A percentile compares a stretch with the other conserved stretches of the same genome.
phyloP scores from a whole-genome alignment of 2,113 vertebrate species.

The Taurulus bubalis region DNA sequence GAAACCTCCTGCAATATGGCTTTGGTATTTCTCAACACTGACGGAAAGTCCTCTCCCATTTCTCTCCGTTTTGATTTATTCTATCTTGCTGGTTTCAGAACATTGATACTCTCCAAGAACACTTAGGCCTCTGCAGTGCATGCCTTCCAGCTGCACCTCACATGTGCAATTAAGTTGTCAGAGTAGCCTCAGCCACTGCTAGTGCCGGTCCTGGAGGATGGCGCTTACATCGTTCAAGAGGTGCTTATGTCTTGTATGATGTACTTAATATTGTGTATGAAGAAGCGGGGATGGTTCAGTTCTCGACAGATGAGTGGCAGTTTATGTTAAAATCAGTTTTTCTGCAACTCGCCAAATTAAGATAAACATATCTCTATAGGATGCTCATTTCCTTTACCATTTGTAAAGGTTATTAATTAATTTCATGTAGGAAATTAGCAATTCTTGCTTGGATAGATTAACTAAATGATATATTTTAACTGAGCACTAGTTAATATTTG shows the following conservation, averaged over 20 bases:
- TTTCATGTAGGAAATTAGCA: not conserved
- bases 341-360: slow-evolving; percentile 27
- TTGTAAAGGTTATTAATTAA: not conserved
- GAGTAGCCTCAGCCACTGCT: slow-evolving; percentile 59
- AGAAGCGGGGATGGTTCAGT: slow-evolving; percentile 23
- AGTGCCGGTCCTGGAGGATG: slow-evolving; percentile 50
- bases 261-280: slow-evolving; percentile 47
- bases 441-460: slow-evolving; percentile 4
- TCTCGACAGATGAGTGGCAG: slow-evolving; percentile 31
- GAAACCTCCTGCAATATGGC: slow-evolving; percentile 55
- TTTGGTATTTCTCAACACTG: slow-evolving; percentile 69
- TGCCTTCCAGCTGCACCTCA: slow-evolving; percentile 72
- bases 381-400: not conserved
- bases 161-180: slow-evolving; percentile 75
- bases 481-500: not conserved
- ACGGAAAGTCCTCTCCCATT: slow-evolving; percentile 65
- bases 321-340: slow-evolving; percentile 29
- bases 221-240: slow-evolving; percentile 52
- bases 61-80: slow-evolving; percentile 71
- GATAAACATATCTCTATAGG: not conserved
- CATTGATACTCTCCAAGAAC: slow-evolving; percentile 63
- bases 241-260: slow-evolving; percentile 59
- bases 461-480: slow-evolving; percentile 10
- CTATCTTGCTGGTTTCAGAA: slow-evolving; percentile 61
- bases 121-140: slow-evolving; percentile 49